Evolutionary conservation across 1,140 invertebrate genomes (phyloP).

Genomic region (Gonatopus flavifemur): DNA sequence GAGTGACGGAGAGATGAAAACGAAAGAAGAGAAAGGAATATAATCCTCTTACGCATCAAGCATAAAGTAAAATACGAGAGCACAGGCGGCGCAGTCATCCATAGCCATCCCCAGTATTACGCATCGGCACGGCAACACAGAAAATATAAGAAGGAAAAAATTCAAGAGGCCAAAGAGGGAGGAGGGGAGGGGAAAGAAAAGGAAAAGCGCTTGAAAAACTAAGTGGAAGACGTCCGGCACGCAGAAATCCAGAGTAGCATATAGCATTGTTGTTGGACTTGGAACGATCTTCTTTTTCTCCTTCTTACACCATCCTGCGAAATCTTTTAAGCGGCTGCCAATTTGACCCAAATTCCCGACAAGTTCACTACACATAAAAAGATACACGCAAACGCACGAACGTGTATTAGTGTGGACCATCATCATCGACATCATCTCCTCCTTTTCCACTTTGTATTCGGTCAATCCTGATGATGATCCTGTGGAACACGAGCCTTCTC

Average conservation of each 20-base stretch:
- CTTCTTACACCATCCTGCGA: conserved; percentile 25
- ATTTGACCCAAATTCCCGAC: conserved; percentile 45
- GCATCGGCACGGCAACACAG: conserved; percentile 26
- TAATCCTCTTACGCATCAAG: conserved; percentile 55
- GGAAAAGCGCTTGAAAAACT: conserved; percentile 16
- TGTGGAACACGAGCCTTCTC: conserved; percentile 18
- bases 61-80: conserved; percentile 52
- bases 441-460: neutral
- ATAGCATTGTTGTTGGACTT: no score
- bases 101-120: conserved; percentile 35
- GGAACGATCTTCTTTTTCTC: no score
- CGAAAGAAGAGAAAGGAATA: conserved; percentile 16
- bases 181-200: conserved; percentile 16
- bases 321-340: conserved; percentile 51
- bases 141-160: conserved; percentile 3
- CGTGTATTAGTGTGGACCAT: neutral
- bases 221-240: conserved; percentile 16
- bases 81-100: conserved; percentile 29
- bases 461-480: neutral
- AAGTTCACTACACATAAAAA: neutral
- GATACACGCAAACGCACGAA: neutral
- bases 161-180: conserved; percentile 22
- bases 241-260: no score
- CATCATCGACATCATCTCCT: conserved; percentile 5
- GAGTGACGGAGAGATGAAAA: conserved; percentile 1